A percentile compares a stretch with the other conserved stretches of the same genome.
Conservation (phyloP, 30 jellyfish, hydroid and myxozoan species). For the Cassiopea andromeda region DNA sequence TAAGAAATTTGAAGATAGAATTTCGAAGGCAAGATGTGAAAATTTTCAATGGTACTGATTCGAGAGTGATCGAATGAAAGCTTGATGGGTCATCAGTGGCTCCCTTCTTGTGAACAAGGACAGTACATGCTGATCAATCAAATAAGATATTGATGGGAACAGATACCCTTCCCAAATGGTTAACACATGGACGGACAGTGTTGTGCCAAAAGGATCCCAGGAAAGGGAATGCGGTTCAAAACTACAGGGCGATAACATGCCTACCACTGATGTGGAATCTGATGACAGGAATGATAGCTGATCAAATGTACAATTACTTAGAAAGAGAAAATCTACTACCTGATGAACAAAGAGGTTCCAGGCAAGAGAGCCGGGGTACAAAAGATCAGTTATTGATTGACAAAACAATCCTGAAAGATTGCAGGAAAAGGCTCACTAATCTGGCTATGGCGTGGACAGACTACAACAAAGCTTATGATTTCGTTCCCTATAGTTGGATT, state of each 20-base stretch:
- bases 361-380: not conserved
- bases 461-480: not conserved
- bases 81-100: too few species aligned
- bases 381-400: not conserved
- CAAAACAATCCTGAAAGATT: not conserved
- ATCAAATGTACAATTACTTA: not conserved
- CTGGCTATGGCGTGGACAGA: not conserved
- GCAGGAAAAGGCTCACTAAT: not conserved
- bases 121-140: too few species aligned
- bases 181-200: slow-evolving; percentile 19
- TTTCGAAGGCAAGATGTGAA: too few species aligned
- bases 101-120: too few species aligned
- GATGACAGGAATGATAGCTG: not conserved
- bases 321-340: not conserved
- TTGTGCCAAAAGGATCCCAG: slow-evolving; percentile 15
- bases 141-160: too few species aligned
- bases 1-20: too few species aligned
- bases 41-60: too few species aligned
- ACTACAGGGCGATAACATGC: slow-evolving; percentile 30
- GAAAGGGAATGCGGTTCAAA: slow-evolving; percentile 15
- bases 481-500: not conserved
- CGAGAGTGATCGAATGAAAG: too few species aligned
- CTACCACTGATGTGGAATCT: slow-evolving; percentile 3
- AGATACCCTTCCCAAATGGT: slow-evolving; percentile 1
- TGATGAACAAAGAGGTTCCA: not conserved